Evolutionary conservation across 2,113 vertebrate genomes (phyloP).

Genomic region (Urocynchramus pylzowi): DNA sequence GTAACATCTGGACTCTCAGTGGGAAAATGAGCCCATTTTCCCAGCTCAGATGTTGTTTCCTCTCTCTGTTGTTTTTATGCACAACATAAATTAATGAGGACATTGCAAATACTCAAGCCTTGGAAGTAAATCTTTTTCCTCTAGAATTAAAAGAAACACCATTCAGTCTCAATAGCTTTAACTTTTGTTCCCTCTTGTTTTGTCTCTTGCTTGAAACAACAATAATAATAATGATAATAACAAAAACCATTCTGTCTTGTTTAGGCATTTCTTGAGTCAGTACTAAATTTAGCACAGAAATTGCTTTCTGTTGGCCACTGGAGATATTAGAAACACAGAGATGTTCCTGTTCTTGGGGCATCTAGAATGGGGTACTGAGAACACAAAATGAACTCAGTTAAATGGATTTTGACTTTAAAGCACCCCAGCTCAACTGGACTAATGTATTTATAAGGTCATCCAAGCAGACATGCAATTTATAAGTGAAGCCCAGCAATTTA

Average conservation of each 20-base stretch:
- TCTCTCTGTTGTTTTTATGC: not conserved
- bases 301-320: not conserved
- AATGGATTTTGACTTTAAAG: not conserved
- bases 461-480: not conserved
- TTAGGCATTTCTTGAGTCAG: not conserved
- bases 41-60: not conserved
- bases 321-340: not conserved
- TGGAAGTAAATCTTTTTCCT: not conserved
- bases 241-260: not conserved
- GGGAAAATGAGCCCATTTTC: not conserved
- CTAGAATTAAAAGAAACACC: constrained; percentile 1
- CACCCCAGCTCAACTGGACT: not conserved
- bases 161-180: not conserved
- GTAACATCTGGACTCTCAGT: not conserved
- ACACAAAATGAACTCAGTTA: not conserved
- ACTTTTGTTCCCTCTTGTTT: constrained; percentile 1
- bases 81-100: not conserved
- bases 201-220: constrained; percentile 12
- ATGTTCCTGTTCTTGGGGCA: not conserved
- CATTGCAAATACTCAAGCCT: not conserved
- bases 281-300: not conserved
- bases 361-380: not conserved
- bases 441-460: not conserved
- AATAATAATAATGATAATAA: not conserved
- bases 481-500: not conserved